A percentile compares a stretch with the other conserved stretches of the same genome.
These are phyloP conservation scores for Rhegmatorhina hoffmannsi DNA, from an alignment of 2,113 vertebrate species.

Conservation along the genomic window DNA sequence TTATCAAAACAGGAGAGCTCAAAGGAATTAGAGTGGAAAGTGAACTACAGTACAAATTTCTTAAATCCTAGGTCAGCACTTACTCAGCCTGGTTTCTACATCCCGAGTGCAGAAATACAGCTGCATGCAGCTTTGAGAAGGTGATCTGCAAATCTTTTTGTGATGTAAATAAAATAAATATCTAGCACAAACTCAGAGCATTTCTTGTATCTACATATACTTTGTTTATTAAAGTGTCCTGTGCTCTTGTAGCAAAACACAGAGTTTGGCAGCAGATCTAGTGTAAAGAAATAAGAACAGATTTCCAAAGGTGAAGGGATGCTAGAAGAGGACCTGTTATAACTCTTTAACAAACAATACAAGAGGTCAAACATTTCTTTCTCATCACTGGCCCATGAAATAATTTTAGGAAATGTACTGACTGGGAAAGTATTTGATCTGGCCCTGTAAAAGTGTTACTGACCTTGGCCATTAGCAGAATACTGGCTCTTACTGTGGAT, in stretches of 20 bases:
- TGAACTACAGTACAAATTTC: not conserved
- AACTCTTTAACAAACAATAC: conserved; percentile 22
- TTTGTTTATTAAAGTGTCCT: conserved; percentile 40
- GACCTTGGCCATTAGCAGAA: conserved; percentile 22
- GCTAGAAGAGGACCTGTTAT: not conserved
- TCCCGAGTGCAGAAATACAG: not conserved
- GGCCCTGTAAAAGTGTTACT: conserved; percentile 7
- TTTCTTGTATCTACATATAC: conserved; percentile 21
- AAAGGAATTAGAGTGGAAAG: not conserved
- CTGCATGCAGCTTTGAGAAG: conserved; percentile 29
- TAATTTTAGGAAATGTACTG: conserved; percentile 36
- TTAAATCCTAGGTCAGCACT: not conserved
- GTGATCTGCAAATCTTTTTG: conserved; percentile 31
- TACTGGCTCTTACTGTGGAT: not conserved
- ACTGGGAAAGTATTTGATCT: conserved; percentile 39
- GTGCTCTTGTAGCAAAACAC: conserved; percentile 1
- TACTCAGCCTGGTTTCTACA: not conserved
- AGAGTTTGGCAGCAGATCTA: conserved; percentile 8
- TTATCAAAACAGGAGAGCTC: not conserved
- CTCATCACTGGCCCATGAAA: conserved; percentile 13
- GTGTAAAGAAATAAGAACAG: conserved; percentile 30
- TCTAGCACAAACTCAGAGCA: not conserved
- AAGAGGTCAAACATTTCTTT: not conserved
- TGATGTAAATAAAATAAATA: conserved; percentile 51
- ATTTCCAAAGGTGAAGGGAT: conserved; percentile 31